A percentile compares a stretch with the other conserved stretches of the same genome.
Conservation (phyloP, 37 sponge, comb jelly and placozoan genomes). For the Halichondria panicea region DNA sequence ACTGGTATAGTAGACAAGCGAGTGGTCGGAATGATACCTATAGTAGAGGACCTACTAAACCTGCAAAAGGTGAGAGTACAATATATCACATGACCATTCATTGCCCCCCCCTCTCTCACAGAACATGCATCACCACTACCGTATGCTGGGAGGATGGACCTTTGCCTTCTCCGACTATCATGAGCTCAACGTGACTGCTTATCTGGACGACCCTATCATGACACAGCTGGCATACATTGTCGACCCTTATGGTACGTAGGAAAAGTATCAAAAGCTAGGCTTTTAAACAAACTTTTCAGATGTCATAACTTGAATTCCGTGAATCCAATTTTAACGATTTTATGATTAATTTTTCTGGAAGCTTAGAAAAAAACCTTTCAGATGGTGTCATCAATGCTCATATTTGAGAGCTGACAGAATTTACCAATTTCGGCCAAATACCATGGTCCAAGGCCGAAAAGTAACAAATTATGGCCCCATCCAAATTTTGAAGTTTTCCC, state of each 20-base stretch:
- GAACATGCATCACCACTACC: slow-evolving; percentile 84
- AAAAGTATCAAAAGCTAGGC: too few species aligned
- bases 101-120: slow-evolving; percentile 43
- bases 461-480: too few species aligned
- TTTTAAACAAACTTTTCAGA: too few species aligned
- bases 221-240: slow-evolving; percentile 53
- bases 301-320: too few species aligned
- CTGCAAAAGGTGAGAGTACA: slow-evolving; percentile 21
- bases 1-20: slow-evolving; percentile 88
- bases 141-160: slow-evolving; percentile 85
- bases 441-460: too few species aligned
- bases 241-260: slow-evolving; percentile 77
- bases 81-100: neutral
- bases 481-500: too few species aligned
- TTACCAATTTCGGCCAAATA: too few species aligned
- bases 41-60: slow-evolving; percentile 85
- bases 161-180: slow-evolving; percentile 91
- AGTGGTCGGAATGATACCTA: slow-evolving; percentile 83
- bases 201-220: slow-evolving; percentile 54
- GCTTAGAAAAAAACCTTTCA: too few species aligned
- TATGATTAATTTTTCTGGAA: too few species aligned
- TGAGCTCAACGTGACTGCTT: slow-evolving; percentile 66
- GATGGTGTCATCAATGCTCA: too few species aligned
- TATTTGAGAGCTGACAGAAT: too few species aligned
- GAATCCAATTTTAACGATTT: too few species aligned